Base-by-base conservation (phyloP, 2,797 vertebrate species). In the Allobates femoralis region DNA sequence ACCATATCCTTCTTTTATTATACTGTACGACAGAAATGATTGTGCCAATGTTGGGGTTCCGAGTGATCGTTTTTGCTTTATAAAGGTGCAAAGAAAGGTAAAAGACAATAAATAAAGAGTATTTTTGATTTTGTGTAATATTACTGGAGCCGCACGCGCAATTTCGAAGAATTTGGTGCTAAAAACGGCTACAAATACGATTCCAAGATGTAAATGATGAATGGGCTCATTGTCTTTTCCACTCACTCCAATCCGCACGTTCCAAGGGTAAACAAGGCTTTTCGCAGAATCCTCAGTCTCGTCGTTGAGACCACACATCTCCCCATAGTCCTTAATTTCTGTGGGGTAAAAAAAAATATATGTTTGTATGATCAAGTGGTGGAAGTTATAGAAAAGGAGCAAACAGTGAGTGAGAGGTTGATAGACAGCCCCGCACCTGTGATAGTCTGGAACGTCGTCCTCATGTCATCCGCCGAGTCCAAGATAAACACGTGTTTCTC, bases 401-500 rank as follows among this genome's bases (percentile, higher is more conserved):
- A 4, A n/a, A 32, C 2, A 30, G 12, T 3, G 55, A 0, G 37
- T 73, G 30, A 26, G 50, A 11, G 16, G 58, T 32, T 21, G 21
- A 56, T 26, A 18, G 26, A 60, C 32, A 23, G 23, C 21, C 23
- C 23, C n/a, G 21, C 64, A 97, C 96, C 95, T 73, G 97, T 94
- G 89, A 98, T 96, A 4, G 87, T 90, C 89, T 97, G 95, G 86
- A 98, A 97, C 50, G 96, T 93, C 0, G 85, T 34, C 46, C 92
- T 93, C 86, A 97, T 91, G 0, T 86, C 88, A 0, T 83, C 0
- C 0, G 86, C 89, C 50, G 90, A 23, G 85, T 92, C 3, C 81
- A 98, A 79, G 32, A 93, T 60, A 85, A 97, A 98, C n/a, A 95
- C 80, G 1, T 98, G 97, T 1, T 87, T 23, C 90, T 98, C 97